These are phyloP conservation scores for Pseudopleuronectes americanus DNA, from an alignment of 2,797 vertebrate species.

Conservation along the genomic window DNA sequence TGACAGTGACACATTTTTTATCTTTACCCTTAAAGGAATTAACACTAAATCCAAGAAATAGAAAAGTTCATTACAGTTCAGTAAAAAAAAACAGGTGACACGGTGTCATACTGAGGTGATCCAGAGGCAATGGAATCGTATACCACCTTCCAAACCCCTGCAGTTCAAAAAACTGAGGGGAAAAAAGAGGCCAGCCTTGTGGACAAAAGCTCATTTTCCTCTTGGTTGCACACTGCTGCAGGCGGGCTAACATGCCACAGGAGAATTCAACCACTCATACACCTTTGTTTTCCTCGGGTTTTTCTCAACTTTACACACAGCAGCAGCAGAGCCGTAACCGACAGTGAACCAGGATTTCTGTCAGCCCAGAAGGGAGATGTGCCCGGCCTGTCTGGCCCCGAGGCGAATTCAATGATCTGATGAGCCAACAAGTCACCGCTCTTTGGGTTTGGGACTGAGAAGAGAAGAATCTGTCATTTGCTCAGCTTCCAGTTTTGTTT, in stretches of 20 bases:
- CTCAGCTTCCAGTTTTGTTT: constrained; percentile 56
- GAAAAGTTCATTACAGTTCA: constrained; percentile 24
- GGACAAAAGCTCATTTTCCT: constrained; percentile 84
- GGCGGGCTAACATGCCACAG: constrained; percentile 78
- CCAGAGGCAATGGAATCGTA: constrained; percentile 62
- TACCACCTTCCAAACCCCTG: constrained; percentile 70
- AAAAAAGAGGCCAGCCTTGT: constrained; percentile 74
- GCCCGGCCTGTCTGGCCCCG: constrained; percentile 55
- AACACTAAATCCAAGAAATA: constrained; percentile 7
- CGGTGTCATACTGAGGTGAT: constrained; percentile 53
- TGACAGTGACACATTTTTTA: constrained; percentile 26
- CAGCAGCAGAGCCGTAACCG: constrained; percentile 57
- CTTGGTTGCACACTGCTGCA: constrained; percentile 81
- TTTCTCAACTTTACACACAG: constrained; percentile 78
- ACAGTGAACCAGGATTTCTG: constrained; percentile 56
- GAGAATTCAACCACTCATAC: constrained; percentile 79
- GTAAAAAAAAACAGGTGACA: constrained; percentile 35
- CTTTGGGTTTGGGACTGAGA: constrained; percentile 44
- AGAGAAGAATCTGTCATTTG: constrained; percentile 60
- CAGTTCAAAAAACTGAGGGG: constrained; percentile 61
- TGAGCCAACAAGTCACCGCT: constrained; percentile 40
- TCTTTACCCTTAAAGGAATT: constrained; percentile 31
- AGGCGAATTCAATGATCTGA: constrained; percentile 48
- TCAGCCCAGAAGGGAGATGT: constrained; percentile 59
- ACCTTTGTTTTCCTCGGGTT: constrained; percentile 78